These are phyloP conservation scores for Propithecus coquereli DNA, from an alignment of 2,113 vertebrate species.

Conservation along the genomic window DNA sequence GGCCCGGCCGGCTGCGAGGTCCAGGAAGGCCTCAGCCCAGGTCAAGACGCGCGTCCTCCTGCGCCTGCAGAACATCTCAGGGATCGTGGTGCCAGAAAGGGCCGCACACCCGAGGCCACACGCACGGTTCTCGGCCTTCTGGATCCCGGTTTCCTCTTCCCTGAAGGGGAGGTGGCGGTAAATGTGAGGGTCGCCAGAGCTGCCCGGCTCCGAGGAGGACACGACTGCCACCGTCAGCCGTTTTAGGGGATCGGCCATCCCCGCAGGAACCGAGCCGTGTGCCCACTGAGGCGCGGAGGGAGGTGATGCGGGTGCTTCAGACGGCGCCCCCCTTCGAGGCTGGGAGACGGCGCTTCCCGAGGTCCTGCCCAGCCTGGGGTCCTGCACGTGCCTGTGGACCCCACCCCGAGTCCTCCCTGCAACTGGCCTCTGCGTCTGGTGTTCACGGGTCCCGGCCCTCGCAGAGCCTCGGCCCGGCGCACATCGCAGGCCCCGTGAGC, in stretches of 20 bases:
- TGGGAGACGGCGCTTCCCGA: neutral
- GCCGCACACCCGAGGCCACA: neutral
- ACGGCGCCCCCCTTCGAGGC: neutral
- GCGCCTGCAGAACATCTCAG: neutral
- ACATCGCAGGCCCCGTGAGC: accelerated
- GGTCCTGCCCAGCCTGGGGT: neutral
- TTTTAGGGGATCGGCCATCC: neutral
- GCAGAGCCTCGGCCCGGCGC: neutral
- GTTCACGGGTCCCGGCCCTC: neutral
- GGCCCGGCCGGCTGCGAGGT: accelerated
- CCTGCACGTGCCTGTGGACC: neutral
- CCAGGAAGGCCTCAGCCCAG: neutral
- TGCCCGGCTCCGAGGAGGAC: neutral
- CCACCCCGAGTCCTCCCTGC: neutral
- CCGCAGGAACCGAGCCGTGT: accelerated
- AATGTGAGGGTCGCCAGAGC: neutral
- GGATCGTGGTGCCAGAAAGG: neutral
- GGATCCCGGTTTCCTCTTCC: neutral
- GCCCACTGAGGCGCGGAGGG: neutral
- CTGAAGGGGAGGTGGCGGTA: neutral
- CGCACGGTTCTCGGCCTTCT: neutral
- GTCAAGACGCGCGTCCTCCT: neutral
- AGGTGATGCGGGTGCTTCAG: neutral
- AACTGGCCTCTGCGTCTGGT: neutral
- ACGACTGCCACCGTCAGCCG: neutral